Evolutionary conservation across 1,140 invertebrate genomes (phyloP).

Genomic region (Drosophila athabasca): DNA sequence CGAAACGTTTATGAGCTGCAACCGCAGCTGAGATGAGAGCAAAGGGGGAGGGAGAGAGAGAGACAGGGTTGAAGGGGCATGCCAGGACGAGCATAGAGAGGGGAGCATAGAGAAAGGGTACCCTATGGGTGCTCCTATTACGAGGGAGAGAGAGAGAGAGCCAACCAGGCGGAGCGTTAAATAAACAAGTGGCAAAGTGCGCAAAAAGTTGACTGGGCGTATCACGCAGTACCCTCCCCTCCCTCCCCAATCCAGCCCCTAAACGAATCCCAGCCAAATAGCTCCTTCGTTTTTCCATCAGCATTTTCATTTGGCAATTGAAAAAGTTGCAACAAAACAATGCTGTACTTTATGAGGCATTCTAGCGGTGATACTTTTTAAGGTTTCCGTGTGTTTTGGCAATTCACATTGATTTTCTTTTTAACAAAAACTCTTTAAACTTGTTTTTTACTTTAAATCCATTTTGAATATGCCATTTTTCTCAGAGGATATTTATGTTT

Average conservation of each 20-base stretch:
- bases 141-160: constrained; percentile 11
- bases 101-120: no score
- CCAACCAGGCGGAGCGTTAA: constrained; percentile 74
- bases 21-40: constrained; percentile 64
- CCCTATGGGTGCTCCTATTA: constrained; percentile 4
- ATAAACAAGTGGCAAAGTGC: constrained; percentile 79
- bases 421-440: no score
- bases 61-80: not conserved
- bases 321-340: constrained; percentile 45
- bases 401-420: no score
- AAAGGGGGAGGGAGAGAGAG: constrained; percentile 6
- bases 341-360: no score
- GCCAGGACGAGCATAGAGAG: no score
- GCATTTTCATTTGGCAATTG: constrained; percentile 65
- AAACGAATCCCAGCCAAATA: not conserved
- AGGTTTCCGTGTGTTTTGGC: no score
- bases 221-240: not conserved
- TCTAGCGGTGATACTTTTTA: no score
- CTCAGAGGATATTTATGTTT: no score
- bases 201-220: constrained; percentile 59
- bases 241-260: not conserved
- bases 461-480: no score
- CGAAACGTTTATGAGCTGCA: constrained; percentile 81
- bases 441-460: no score
- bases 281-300: constrained; percentile 11